Base-by-base conservation (phyloP, 2,113 vertebrate genomes). In the Phalacrocorax brasilianus region DNA sequence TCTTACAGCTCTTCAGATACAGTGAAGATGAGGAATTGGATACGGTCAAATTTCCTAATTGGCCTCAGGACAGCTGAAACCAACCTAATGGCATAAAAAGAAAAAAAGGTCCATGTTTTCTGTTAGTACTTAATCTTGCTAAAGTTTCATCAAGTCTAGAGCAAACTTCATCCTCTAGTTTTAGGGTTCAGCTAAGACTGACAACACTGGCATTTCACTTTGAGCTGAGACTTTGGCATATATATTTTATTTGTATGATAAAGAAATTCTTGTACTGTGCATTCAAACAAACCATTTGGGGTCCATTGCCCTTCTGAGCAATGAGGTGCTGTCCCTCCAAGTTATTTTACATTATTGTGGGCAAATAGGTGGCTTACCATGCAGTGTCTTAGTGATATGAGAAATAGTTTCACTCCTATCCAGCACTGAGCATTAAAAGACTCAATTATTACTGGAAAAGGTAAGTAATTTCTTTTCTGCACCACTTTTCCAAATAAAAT, bases 11-110 rank as follows among this genome's bases (percentile, higher is more conserved):
- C 76, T 87, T 92, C 66, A 91, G 73, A 72, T 72, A 49, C 32
- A 52, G 63, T 63, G 81, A 91, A 95, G 93, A 95, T 89, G 81
- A 87, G 66, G 53, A 91, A 96, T 10, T 75, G 21, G 87, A 82
- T 49, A 87, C 6, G 81, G 56, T 70, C 91, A 76, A 61, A 61
- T 82, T 89, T 94, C 77, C n/a, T 85, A 92, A 89, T 95, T 82
- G 94, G 80, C 81, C 80, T 56, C 74, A 70, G n/a, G 92, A 81
- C n/a, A 92, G 56, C 58, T 75, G 53, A 91, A 93, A 71, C 49
- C 50, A 91, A 66, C 28, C n/a, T 73, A 71, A 62, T 44, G 62
- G 62, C 27, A 86, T 5, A 35, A 59, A 83, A 33, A 11, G 19
- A 17, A 11, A 21, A 17, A 7, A 6, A 38, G 38, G 5, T 35